Conservation (phyloP, 1,140 invertebrate species). For the Meloidogyne hapla region DNA sequence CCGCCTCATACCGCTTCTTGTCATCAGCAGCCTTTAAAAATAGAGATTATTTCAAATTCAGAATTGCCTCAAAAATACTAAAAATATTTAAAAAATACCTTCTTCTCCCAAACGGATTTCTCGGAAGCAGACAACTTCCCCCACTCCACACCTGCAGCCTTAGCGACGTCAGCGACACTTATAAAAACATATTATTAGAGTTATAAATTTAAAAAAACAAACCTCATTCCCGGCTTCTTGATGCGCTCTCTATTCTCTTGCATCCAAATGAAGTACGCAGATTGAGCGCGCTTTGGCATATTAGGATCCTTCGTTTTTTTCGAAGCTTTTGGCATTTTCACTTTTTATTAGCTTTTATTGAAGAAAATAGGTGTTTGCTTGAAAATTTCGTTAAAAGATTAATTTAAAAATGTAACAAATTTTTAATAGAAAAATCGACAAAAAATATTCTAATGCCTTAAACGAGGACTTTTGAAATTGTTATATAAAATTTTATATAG, state of each 20-base stretch:
- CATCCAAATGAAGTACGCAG: constrained; percentile 66
- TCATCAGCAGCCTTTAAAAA: constrained; percentile 18
- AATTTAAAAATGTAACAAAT: too few relatives aligned
- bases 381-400: too few relatives aligned
- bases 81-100: background rate
- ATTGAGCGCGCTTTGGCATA: constrained; percentile 81
- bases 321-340: constrained; percentile 25
- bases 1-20: constrained; percentile 18
- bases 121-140: constrained; percentile 14
- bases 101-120: constrained; percentile 24
- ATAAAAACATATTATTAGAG: background rate
- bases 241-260: constrained; percentile 20
- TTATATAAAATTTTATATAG: background rate
- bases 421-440: too few relatives aligned
- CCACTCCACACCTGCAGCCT: constrained; percentile 23
- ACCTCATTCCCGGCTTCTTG: constrained; percentile 20
- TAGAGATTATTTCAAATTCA: background rate
- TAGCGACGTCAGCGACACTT: constrained; percentile 30
- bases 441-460: background rate
- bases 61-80: too few relatives aligned
- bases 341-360: background rate
- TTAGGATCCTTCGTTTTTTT: constrained; percentile 82
- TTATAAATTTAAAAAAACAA: background rate
- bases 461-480: background rate
- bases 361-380: background rate